Conservation (phyloP, 1,140 invertebrate species). For the Phenacoccus solenopsis region DNA sequence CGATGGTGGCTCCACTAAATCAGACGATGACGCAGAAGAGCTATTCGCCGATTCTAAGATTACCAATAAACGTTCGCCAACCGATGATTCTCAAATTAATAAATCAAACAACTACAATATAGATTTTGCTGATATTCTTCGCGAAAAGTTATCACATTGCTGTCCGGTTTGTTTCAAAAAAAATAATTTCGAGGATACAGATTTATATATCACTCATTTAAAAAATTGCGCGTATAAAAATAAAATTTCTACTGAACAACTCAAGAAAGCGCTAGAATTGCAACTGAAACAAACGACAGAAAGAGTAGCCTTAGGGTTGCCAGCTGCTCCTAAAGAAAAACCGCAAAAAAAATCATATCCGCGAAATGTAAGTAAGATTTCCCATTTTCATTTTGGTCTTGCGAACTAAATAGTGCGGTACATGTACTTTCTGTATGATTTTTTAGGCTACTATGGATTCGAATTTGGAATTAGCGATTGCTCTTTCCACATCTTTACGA, state of each 20-base stretch:
- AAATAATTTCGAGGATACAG: slow-evolving; percentile 11
- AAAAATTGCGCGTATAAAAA: slow-evolving; percentile 38
- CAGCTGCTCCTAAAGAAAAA: slow-evolving; percentile 19
- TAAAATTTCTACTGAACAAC: slow-evolving; percentile 35
- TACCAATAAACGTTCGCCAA: too few species aligned
- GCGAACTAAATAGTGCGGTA: too few species aligned
- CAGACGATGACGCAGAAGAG: background rate
- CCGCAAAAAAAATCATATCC: slow-evolving; percentile 20
- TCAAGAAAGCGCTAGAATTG: slow-evolving; percentile 36
- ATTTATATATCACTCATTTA: slow-evolving; percentile 31
- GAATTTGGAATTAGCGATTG: slow-evolving; percentile 37
- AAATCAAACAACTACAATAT: background rate
- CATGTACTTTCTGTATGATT: too few species aligned
- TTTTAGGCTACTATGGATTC: slow-evolving; percentile 32
- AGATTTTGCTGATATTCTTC: background rate
- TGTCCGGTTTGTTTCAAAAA: slow-evolving; percentile 23
- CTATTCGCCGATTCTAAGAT: background rate
- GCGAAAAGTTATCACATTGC: background rate
- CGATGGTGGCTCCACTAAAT: background rate
- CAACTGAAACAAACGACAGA: slow-evolving; percentile 37
- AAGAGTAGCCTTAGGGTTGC: slow-evolving; percentile 35
- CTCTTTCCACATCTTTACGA: slow-evolving; percentile 38
- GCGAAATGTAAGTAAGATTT: background rate
- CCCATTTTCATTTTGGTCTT: background rate
- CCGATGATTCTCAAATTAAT: too few species aligned